Evolutionary conservation across 2,888 invertebrate genomes (phyloP).

Genomic region (Drosophila prostipennis): DNA sequence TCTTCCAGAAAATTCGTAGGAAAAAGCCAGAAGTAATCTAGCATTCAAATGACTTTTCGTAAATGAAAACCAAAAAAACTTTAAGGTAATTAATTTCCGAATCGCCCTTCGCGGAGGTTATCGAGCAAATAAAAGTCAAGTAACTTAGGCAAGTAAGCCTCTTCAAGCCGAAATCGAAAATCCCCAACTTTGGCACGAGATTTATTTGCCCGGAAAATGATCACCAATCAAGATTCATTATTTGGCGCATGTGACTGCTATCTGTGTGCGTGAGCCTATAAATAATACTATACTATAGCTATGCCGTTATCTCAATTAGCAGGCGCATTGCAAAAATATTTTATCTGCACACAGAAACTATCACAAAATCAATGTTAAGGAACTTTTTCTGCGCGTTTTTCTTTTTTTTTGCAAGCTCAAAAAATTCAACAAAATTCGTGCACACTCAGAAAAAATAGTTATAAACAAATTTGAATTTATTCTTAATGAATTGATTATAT

Average conservation of each 20-base stretch:
- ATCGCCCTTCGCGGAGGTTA: neutral
- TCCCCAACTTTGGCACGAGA: constrained; percentile 7
- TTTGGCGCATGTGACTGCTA: constrained; percentile 36
- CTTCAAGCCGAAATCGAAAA: neutral
- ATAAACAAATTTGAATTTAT: no score
- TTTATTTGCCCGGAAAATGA: constrained; percentile 40
- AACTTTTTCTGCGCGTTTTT: neutral
- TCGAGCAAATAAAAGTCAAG: neutral
- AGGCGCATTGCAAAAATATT: constrained; percentile 54
- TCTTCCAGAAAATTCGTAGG: neutral
- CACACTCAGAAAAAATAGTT: neutral
- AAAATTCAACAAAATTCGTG: neutral
- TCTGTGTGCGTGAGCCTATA: constrained; percentile 26
- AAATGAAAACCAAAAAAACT: neutral
- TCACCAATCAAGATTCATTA: constrained; percentile 36
- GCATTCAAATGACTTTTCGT: neutral
- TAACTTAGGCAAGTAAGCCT: neutral
- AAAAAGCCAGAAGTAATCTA: no score
- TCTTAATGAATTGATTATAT: no score
- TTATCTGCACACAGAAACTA: constrained; percentile 49
- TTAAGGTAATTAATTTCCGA: neutral
- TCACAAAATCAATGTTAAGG: constrained; percentile 35
- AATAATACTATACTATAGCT: constrained; percentile 33
- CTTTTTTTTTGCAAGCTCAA: neutral
- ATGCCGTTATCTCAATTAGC: constrained; percentile 39